Percentiles rank a stretch among this genome's conserved stretches.
Conservation (phyloP, 2,113 vertebrate genomes). For the Platichthys stellatus region DNA sequence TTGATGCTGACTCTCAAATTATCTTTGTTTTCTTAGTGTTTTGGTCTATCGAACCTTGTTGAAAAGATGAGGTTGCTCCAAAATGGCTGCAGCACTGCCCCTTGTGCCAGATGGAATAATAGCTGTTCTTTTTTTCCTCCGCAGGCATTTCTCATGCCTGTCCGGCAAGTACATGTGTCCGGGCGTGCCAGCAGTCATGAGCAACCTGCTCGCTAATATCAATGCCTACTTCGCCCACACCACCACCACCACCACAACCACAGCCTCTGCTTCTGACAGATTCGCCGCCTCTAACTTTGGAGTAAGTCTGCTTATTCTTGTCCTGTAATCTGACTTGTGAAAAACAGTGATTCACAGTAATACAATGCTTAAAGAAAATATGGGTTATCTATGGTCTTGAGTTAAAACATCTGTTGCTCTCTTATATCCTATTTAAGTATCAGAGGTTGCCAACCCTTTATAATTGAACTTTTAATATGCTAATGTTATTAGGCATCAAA, state of each 20-base stretch:
- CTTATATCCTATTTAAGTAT: not conserved
- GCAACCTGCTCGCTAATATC: conserved; percentile 95
- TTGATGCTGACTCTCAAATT: conserved; percentile 2
- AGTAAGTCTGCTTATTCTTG: conserved; percentile 78
- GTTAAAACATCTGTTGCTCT: not conserved
- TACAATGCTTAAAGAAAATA: not conserved
- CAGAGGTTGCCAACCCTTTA: conserved; percentile 15
- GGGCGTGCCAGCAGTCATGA: conserved; percentile 97
- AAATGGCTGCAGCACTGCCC: not conserved
- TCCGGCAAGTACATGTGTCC: conserved; percentile 99
- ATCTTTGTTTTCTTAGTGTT: not conserved
- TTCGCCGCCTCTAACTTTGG: conserved; percentile 98
- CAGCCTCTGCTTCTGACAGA: conserved; percentile 94
- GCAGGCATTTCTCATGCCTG: conserved; percentile 96
- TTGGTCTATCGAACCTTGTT: not conserved
- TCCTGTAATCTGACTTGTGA: not conserved
- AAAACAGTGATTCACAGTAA: not conserved
- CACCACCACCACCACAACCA: conserved; percentile 93
- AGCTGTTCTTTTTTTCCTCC: conserved; percentile 41
- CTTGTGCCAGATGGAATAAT: not conserved
- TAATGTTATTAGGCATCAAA: conserved; percentile 47
- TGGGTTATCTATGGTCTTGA: not conserved
- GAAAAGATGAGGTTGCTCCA: not conserved
- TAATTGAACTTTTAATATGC: conserved; percentile 54
- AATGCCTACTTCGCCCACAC: conserved; percentile 99